These are phyloP conservation scores for Anaspis maculata DNA, from an alignment of 2,888 invertebrate genomes.

Conservation along the genomic window DNA sequence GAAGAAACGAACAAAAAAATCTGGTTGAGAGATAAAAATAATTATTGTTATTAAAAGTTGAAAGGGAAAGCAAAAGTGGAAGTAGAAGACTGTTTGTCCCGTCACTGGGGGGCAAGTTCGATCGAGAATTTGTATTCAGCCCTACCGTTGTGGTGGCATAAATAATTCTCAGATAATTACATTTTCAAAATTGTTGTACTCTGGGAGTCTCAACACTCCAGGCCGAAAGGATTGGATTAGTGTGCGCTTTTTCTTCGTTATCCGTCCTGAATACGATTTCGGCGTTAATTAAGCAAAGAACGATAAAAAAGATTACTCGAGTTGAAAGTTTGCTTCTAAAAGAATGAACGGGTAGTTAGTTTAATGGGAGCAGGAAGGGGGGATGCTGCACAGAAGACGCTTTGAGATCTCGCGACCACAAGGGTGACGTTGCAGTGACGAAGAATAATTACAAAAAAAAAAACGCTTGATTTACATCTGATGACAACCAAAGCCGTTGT, in stretches of 20 bases:
- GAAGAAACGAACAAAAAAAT: too few species aligned
- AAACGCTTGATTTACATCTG: too few species aligned
- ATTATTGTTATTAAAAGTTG: too few species aligned
- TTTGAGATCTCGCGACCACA: too few species aligned
- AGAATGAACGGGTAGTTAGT: conserved; percentile 29
- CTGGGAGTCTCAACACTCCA: conserved; percentile 26
- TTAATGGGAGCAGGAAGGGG: conserved; percentile 19
- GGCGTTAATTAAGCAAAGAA: conserved; percentile 31
- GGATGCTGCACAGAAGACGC: too few species aligned
- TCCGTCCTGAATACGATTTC: conserved; percentile 29
- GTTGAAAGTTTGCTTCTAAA: conserved; percentile 28
- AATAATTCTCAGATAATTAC: conserved; percentile 26
- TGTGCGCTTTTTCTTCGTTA: conserved; percentile 26
- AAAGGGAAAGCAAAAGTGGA: too few species aligned
- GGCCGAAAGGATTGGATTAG: conserved; percentile 26
- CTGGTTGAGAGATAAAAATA: too few species aligned
- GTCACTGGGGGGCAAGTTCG: not conserved
- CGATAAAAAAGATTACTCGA: conserved; percentile 31
- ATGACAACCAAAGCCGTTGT: too few species aligned
- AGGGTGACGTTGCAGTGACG: too few species aligned
- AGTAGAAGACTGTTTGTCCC: too few species aligned
- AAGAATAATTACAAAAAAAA: too few species aligned
- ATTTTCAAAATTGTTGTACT: conserved; percentile 29
- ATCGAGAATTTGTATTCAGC: conserved; percentile 11
- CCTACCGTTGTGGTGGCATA: conserved; percentile 17